A percentile compares a stretch with the other conserved stretches of the same genome.
phyloP scores from a whole-genome alignment of 2,113 vertebrate species.

The Gadus chalcogrammus region DNA sequence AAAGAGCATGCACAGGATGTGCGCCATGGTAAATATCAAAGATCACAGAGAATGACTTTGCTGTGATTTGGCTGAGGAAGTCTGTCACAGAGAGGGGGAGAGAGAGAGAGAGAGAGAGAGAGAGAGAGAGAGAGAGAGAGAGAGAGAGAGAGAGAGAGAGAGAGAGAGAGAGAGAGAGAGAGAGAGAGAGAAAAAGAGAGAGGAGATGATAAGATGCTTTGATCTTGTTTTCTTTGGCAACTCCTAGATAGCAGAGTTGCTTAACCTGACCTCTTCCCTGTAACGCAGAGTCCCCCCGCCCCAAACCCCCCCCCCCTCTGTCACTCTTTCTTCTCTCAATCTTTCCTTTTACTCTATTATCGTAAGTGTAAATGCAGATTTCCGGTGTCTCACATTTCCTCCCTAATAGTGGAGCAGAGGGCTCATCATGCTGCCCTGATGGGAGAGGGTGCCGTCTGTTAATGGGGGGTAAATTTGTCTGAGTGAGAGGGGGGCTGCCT shows the following conservation, averaged over 20 bases:
- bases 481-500: conserved; percentile 26
- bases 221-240: conserved; percentile 20
- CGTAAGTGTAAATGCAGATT: background rate
- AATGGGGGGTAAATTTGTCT: conserved; percentile 38
- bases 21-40: conserved; percentile 31
- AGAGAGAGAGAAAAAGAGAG: too few species aligned
- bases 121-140: too few species aligned
- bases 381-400: conserved; percentile 10
- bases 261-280: conserved; percentile 6
- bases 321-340: conserved; percentile 7
- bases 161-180: too few species aligned
- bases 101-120: too few species aligned
- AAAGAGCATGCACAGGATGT: conserved; percentile 26
- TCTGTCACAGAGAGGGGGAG: conserved; percentile 1
- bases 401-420: conserved; percentile 47
- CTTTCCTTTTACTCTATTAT: conserved; percentile 15
- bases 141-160: too few species aligned
- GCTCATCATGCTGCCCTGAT: conserved; percentile 64
- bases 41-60: conserved; percentile 28
- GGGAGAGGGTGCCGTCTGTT: conserved; percentile 37
- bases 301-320: conserved; percentile 12
- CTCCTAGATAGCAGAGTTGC: conserved; percentile 11
- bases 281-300: conserved; percentile 21
- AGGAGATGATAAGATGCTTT: conserved; percentile 8
- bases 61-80: conserved; percentile 24